These are phyloP conservation scores for Leucophenga maculata DNA, from an alignment of 2,888 invertebrate genomes.

Conservation along the genomic window DNA sequence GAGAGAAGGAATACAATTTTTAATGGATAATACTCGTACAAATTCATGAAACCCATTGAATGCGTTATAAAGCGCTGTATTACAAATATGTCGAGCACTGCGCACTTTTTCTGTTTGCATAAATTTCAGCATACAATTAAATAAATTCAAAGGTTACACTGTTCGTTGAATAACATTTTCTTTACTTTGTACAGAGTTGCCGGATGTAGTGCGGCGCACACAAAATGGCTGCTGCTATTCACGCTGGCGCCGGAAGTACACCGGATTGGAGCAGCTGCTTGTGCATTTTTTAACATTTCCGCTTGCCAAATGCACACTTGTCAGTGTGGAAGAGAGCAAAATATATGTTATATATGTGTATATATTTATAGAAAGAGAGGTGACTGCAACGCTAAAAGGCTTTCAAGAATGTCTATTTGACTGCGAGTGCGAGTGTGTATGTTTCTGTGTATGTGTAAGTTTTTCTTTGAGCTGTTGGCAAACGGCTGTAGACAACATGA, in stretches of 20 bases:
- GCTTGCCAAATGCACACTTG: slow-evolving; percentile 14
- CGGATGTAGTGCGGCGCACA: background rate
- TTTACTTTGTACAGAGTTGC: background rate
- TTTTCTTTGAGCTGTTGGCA: background rate
- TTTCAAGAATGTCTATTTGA: background rate
- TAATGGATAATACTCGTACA: no score
- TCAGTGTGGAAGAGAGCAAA: no score
- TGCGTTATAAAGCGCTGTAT: no score
- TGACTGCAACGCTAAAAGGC: background rate
- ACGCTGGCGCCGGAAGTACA: background rate
- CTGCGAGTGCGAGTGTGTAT: no score
- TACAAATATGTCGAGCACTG: background rate
- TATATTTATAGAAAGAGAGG: no score
- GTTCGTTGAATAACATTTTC: background rate
- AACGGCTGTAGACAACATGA: background rate
- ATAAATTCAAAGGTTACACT: background rate
- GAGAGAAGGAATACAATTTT: no score
- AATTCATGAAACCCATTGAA: no score
- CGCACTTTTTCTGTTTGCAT: background rate
- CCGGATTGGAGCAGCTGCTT: slow-evolving; percentile 19
- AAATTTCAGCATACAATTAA: slow-evolving; percentile 10
- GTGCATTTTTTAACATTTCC: slow-evolving; percentile 27
- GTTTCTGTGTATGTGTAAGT: no score
- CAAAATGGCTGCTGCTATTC: slow-evolving; percentile 5
- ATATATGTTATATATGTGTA: no score